Base-by-base conservation (phyloP, 2,113 vertebrate species). In the Pagrus major region DNA sequence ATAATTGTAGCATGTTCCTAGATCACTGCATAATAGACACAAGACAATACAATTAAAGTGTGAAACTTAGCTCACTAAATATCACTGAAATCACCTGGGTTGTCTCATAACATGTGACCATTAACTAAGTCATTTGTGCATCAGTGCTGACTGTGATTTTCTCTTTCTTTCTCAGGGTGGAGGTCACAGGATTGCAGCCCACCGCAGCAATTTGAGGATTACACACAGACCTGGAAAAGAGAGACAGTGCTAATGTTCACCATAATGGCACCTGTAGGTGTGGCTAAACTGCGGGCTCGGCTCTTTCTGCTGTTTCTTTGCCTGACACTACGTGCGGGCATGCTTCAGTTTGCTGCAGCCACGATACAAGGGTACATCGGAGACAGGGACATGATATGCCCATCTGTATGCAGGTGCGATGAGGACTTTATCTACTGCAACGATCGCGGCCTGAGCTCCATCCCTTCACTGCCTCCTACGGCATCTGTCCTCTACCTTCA, bases 401-500 rank as follows among this genome's bases (percentile, higher is more conserved):
- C 94, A 0, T 95, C 95, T 0, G 96, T 96, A 2, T 99, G 97
- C 90, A 96, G 98, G 86, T 99, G 98, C 0, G 94, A 99, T 63
- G 95, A 96, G 0, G 96, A 96, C 73, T 98, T 98, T 76, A 97
- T 98, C 79, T 99, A 99, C 88, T 99, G 97, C 93, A 98, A 98
- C 6, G 98, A 99, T 93, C 96, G 98, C 35, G 97, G 96, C 0
- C 86, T 99, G n/a, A 97, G 95, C 25, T 94, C 96, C 42, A 94
- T 98, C 21, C 97, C 97, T 0, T 90, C 96, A 0, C 96, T 97
- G 29, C 96, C 98, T 65, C 96, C 96, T 0, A 89, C 95, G 0
- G 97, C 97, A 9, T 97, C 97, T 6, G 96, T 97, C 20, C 96
- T 99, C 1, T 99, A 98, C 93, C 96, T 99, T 46, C 97, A 99